These are phyloP conservation scores for Smittia sp. DNA, from an alignment of 2,888 invertebrate genomes.

Conservation along the genomic window DNA sequence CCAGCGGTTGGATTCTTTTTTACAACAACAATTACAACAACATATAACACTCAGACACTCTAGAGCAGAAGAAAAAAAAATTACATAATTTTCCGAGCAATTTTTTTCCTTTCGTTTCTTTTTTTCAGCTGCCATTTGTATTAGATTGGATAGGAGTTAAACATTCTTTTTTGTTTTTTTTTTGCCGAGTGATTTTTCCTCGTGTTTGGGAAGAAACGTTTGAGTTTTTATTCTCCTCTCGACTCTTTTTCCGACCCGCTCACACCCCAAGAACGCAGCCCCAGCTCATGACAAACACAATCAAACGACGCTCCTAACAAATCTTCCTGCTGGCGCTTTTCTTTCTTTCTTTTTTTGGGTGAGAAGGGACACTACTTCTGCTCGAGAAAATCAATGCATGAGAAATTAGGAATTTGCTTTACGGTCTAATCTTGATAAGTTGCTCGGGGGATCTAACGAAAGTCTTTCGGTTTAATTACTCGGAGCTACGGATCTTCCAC, in stretches of 20 bases:
- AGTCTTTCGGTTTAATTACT: slow-evolving; percentile 11
- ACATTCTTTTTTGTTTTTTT: slow-evolving; percentile 32
- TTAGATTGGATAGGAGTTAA: slow-evolving; percentile 42
- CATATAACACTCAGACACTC: slow-evolving; percentile 41
- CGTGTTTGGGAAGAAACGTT: slow-evolving; percentile 31
- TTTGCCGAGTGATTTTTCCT: slow-evolving; percentile 36
- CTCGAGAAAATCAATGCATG: slow-evolving; percentile 39
- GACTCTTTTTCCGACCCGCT: slow-evolving; percentile 5
- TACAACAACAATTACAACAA: slow-evolving; percentile 41
- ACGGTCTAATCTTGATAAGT: slow-evolving; percentile 39
- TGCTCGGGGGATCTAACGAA: neutral
- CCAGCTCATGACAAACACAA: slow-evolving; percentile 32
- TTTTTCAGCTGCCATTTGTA: slow-evolving; percentile 41
- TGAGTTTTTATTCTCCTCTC: slow-evolving; percentile 29
- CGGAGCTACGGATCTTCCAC: too few species aligned
- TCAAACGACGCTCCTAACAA: slow-evolving; percentile 29
- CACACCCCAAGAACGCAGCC: neutral
- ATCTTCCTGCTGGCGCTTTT: slow-evolving; percentile 32
- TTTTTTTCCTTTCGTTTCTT: slow-evolving; percentile 38
- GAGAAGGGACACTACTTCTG: slow-evolving; percentile 31
- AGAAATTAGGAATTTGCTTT: slow-evolving; percentile 36
- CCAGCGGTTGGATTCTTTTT: slow-evolving; percentile 6
- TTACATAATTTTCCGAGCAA: slow-evolving; percentile 41
- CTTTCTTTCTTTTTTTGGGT: neutral
- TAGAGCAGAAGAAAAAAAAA: slow-evolving; percentile 38